Base-by-base conservation (phyloP, 2,113 vertebrate species). In the Meleagris gallopavo region DNA sequence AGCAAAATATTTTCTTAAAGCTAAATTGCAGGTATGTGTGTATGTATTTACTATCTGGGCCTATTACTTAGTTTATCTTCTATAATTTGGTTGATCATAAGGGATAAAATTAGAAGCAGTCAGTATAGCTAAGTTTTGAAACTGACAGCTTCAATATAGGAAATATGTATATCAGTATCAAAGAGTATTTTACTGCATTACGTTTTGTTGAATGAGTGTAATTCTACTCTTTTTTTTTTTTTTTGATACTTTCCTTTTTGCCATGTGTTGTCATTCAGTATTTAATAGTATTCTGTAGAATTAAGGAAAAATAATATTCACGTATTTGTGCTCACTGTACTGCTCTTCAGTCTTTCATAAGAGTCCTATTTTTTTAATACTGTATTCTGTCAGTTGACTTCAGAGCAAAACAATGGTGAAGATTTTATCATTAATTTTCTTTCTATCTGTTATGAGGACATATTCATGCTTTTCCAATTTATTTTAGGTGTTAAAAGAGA, bases 321-420 rank as follows among this genome's bases (percentile, higher is more conserved):
- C 70, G 41, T 91, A 86, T 91, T 32, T 90, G 17, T 71, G 15
- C 27, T 83, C 18, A 6, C 21, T 65, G 25, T 61, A 27, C 22
- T 83, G 41, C 73, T 90, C 85, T 80, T 34, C 17, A 80, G 34
- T 70, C 34, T 73, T n/a, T 55, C 55, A 5, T 81, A 80, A 86
- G 88, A 77, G 55, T 83, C 38, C 41, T 80, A 67, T 74, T 81
- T 91, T 96, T 88, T 88, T 67, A 55, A 64, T 64, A 20, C 54
- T 69, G 2, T 67, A 77, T 43, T 84, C 76, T 92, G 55, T 81
- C 76, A 91, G 41, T 64, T 74, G 4, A 71, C 77, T 78, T 88
- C 32, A 78, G 84, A 77, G 12, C 58, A 91, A 74, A 94, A 71
- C 79, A 88, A 25, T 55, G 14, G 76, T 41, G 54, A 80, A 74